Evolutionary conservation across 2,113 vertebrate species (phyloP).

Genomic region (Corythornis vintsioides): DNA sequence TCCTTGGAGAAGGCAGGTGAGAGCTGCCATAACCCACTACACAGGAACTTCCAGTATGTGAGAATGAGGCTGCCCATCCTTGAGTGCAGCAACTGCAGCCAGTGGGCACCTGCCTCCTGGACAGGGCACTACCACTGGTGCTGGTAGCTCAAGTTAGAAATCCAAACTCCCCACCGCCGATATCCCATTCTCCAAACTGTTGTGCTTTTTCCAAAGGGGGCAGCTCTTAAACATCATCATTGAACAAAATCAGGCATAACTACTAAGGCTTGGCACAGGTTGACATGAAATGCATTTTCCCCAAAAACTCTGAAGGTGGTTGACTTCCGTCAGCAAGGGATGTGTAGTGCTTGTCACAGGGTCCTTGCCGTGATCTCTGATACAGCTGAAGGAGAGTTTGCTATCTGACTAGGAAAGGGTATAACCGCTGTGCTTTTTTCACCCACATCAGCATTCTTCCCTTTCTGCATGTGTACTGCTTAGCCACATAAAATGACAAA

Average conservation of each 20-base stretch:
- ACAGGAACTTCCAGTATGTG: not conserved
- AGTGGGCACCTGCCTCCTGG: not conserved
- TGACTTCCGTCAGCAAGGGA: not conserved
- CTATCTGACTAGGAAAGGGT: not conserved
- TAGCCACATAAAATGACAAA: slow-evolving; percentile 63
- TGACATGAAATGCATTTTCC: not conserved
- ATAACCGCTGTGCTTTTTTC: not conserved
- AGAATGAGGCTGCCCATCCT: too few relatives aligned
- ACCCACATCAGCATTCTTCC: slow-evolving; percentile 43
- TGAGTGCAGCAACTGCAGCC: not conserved
- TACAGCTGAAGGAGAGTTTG: not conserved
- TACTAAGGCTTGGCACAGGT: not conserved
- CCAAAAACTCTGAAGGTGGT: not conserved
- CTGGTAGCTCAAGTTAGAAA: not conserved
- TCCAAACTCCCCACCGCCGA: too few relatives aligned
- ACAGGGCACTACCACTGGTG: not conserved
- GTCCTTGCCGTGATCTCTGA: not conserved
- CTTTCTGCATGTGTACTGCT: slow-evolving; percentile 6
- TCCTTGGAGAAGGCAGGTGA: not conserved
- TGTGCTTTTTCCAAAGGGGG: not conserved
- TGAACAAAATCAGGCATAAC: not conserved
- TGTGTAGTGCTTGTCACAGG: not conserved
- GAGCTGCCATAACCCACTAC: not conserved
- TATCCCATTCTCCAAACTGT: not conserved
- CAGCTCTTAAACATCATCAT: not conserved